These are phyloP conservation scores for Protonibea diacanthus DNA, from an alignment of 2,797 vertebrate genomes.

Conservation along the genomic window DNA sequence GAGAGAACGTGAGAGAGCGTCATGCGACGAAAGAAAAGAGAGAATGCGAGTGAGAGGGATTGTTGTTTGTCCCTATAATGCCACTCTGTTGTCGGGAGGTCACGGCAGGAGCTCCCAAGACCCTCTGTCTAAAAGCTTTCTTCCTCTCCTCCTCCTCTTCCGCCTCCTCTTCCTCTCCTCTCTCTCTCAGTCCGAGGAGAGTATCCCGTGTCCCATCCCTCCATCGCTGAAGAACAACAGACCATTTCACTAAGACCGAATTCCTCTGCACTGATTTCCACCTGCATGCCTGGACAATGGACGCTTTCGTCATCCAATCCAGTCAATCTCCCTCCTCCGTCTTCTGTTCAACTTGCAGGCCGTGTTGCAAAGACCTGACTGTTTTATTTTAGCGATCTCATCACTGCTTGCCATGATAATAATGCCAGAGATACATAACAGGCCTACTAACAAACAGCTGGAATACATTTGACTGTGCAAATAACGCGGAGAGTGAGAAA, in stretches of 20 bases:
- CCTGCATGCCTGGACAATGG: constrained; percentile 1
- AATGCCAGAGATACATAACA: not conserved
- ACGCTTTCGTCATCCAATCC: not conserved
- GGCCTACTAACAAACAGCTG: not conserved
- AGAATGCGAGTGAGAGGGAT: constrained; percentile 44
- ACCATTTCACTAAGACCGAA: constrained; percentile 31
- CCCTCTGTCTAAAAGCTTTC: constrained; percentile 57
- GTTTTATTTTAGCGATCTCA: not conserved
- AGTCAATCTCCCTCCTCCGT: not conserved
- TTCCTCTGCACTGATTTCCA: constrained; percentile 27
- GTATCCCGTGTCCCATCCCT: constrained; percentile 65
- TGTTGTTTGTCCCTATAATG: constrained; percentile 52
- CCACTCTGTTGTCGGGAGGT: constrained; percentile 49
- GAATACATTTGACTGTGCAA: not conserved
- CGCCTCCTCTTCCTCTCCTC: constrained; percentile 23
- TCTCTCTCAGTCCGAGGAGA: constrained; percentile 39
- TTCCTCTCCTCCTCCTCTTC: constrained; percentile 28
- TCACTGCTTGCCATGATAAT: not conserved
- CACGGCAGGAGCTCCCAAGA: constrained; percentile 34
- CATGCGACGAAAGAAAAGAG: constrained; percentile 37
- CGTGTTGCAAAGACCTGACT: not conserved
- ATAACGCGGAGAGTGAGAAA: not conserved
- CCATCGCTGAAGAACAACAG: constrained; percentile 47
- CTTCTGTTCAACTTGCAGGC: not conserved
- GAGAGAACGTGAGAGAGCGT: constrained; percentile 25